Conservation (phyloP, 2,797 vertebrate species). For the Pseudocheirus occidentalis region DNA sequence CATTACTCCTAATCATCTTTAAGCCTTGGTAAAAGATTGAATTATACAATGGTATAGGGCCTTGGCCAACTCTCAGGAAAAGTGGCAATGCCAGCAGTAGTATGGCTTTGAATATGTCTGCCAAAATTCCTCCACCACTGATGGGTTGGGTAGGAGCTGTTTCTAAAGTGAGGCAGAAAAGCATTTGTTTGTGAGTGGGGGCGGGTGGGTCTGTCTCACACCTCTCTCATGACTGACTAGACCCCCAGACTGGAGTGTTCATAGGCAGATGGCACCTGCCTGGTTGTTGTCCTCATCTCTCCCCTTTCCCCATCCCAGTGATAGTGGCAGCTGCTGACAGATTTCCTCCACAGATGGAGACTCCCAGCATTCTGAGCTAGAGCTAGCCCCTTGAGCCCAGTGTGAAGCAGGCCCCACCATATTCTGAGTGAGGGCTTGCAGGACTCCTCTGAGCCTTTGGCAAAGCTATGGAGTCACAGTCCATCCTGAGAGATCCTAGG, state of each 20-base stretch:
- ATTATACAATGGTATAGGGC: neutral
- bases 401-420: neutral
- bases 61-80: neutral
- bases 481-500: neutral
- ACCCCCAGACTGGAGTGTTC: neutral
- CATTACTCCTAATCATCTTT: neutral
- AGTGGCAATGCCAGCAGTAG: rapidly evolving
- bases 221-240: neutral
- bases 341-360: neutral
- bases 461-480: neutral
- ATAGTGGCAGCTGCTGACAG: neutral
- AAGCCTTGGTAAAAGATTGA: neutral
- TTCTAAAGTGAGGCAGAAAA: neutral
- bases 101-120: neutral
- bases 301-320: neutral
- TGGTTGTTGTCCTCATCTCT: neutral
- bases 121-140: neutral
- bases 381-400: neutral
- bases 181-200: neutral
- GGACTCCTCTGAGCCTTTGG: neutral
- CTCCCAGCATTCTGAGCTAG: neutral
- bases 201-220: neutral
- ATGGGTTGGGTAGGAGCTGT: neutral
- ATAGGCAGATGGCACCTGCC: neutral
- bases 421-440: neutral